Base-by-base conservation (phyloP, 2,888 invertebrate genomes). In the Clitarchus hookeri region DNA sequence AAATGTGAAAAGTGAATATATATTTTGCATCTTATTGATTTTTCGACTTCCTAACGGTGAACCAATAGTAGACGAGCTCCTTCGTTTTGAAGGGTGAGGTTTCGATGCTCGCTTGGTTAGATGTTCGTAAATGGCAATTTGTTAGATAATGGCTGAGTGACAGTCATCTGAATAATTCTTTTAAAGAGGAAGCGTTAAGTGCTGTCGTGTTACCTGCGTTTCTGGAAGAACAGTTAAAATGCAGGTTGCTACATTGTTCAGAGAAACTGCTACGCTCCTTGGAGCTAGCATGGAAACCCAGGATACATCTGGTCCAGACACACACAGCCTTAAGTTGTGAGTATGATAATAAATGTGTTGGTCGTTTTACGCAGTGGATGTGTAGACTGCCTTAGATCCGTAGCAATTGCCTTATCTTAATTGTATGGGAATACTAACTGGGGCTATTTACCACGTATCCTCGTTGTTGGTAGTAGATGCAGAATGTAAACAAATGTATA, bases 231-330 rank as follows among this genome's bases (percentile, higher is more conserved):
- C 78, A 77, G 77, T 88, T 85, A 85, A 90, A 91, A 94, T 94
- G 94, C 94, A 94, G 93, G 94, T 94, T 91, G 94, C 94, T 90
- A 94, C 94, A 91, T 91, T 94, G 91, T 94, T 94, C 91, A 93
- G 94, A 90, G 94, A 94, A 92, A 94, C 94, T 91, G 93, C 94
- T 91, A 94, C 94, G 91, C 92, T 94, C 91, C 92, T 94, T 90
- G 94, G 94, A 90, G 94, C 94, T 90, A 93, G 93, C 89, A 94
- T 93, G 93, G 93, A 91, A 88, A 89, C 90, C 84, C 89, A 89
- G 87, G 90, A 90, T 88, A 89, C 89, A 87, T 88, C 89, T 88
- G 89, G 89, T 54, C 84, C 88, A 44, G 89, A 89, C 44, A 83
- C 88, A 84, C 89, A 89, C 79, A 87, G 87, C 87, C 88, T 90